Base-by-base conservation (phyloP, 2,113 vertebrate genomes). In the Ciconia boyciana region DNA sequence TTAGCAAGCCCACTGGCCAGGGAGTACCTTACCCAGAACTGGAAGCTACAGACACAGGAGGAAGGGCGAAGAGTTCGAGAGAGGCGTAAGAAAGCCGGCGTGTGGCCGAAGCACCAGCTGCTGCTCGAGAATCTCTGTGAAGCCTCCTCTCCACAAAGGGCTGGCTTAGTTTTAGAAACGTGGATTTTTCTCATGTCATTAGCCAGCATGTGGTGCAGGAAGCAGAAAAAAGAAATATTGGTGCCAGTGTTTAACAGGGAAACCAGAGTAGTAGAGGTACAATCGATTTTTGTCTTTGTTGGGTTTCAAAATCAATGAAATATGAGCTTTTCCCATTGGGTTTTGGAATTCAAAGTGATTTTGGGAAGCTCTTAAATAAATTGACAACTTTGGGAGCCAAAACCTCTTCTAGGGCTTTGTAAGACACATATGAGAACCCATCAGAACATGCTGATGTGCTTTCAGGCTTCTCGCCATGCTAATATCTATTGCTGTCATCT, bases 281-380 rank as follows among this genome's bases (percentile, higher is more conserved):
- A 71, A 91, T 92, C 28, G 51, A 95, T 93, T 96, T 94, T 92
- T 92, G 43, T 77, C 90, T 88, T 93, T 72, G 74, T 84, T 95
- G 13, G 75, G 55, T 89, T 96, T 92, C 69, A 81, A 83, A 95
- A 94, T 96, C 93, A 86, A 75, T 95, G 68, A 88, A 83, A 88
- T 75, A 89, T 55, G 82, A 91, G 54, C 41, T 93, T 96, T 95
- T 66, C 36, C 54, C 32, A 93, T 96, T 60, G 83, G 92, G 83
- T 90, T 92, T 48, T 89, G n/a, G 5, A 89, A 93, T 94, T 90
- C 41, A 74, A 20, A 89, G 93, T 90, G 5, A 92, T 90, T 93
- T 94, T 16, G 64, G 64, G 76, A 96, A 96, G 77, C 65, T 89
- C 54, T 83, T 94, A 94, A 89, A 94, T 90, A 83, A 92, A 95